Evolutionary conservation across 2,888 invertebrate genomes (phyloP).

Genomic region (Tetramorium bicarinatum): DNA sequence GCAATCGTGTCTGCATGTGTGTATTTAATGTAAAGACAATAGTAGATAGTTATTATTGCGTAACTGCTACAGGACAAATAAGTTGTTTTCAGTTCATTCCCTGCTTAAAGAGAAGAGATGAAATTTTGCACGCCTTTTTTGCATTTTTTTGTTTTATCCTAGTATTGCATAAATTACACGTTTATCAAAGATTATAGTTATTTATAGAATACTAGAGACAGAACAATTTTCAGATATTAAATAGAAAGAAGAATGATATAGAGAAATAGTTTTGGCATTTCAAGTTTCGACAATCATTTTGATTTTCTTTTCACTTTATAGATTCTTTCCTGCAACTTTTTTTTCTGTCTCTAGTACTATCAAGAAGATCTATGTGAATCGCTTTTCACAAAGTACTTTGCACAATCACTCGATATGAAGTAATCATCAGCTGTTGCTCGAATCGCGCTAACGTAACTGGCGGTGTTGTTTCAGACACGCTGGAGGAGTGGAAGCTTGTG

Average conservation of each 20-base stretch:
- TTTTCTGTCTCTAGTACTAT: not conserved
- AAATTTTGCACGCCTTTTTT: constrained; percentile 8
- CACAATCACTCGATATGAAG: not conserved
- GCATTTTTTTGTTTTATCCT: not conserved
- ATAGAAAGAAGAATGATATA: not conserved
- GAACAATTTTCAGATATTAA: constrained; percentile 4
- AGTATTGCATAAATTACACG: not conserved
- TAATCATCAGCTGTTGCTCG: not conserved
- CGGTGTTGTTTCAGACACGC: constrained; percentile 79
- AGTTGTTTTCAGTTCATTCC: not conserved
- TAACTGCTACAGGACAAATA: not conserved
- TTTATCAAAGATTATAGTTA: not conserved
- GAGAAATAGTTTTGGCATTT: not conserved
- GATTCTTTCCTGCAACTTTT: not conserved
- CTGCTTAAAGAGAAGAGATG: not conserved
- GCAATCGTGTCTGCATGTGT: constrained; percentile 42
- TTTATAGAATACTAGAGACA: not conserved
- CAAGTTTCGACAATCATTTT: not conserved
- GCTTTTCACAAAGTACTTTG: not conserved
- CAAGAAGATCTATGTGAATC: not conserved
- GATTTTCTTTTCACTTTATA: not conserved
- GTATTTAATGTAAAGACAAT: constrained; percentile 34
- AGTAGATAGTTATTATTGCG: constrained; percentile 42
- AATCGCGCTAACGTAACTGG: not conserved
- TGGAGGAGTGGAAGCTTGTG: constrained; percentile 93